Evolutionary conservation across 2,113 vertebrate genomes (phyloP).

Genomic region (Lipophrys pholis): DNA sequence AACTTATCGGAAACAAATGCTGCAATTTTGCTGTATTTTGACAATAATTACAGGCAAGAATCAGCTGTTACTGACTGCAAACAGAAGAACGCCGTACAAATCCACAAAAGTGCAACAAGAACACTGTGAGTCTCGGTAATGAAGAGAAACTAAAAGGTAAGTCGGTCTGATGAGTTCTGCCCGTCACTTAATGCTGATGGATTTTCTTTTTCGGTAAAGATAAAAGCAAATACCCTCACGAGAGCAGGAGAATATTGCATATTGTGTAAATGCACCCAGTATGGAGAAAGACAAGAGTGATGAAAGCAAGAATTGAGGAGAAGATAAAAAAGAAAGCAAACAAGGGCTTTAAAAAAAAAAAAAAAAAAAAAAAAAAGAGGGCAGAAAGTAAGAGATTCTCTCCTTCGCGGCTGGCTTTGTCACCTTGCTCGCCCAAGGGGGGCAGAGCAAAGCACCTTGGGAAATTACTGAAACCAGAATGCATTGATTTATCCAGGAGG

Average conservation of each 20-base stretch:
- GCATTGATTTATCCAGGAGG: conserved; percentile 89
- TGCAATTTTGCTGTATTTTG: no score
- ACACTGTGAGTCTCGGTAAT: not conserved
- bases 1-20: no score
- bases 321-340: conserved; percentile 39
- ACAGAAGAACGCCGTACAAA: not conserved
- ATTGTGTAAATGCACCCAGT: not conserved
- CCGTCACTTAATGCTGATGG: not conserved
- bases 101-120: not conserved
- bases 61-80: not conserved
- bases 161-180: not conserved
- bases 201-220: not conserved
- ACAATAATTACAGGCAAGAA: no score
- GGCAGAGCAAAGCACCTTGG: conserved; percentile 88
- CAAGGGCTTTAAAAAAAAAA: conserved; percentile 27
- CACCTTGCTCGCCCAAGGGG: conserved; percentile 87
- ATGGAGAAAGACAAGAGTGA: not conserved
- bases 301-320: conserved; percentile 15
- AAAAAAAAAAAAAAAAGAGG: conserved; percentile 35
- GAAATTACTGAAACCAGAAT: conserved; percentile 94
- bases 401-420: conserved; percentile 88
- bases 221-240: not conserved
- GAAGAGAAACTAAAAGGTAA: not conserved
- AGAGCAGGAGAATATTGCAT: not conserved
- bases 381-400: conserved; percentile 78